A percentile compares a stretch with the other conserved stretches of the same genome.
phyloP scores from a whole-genome alignment of 2,797 vertebrate species.

The Salarias fasciatus region DNA sequence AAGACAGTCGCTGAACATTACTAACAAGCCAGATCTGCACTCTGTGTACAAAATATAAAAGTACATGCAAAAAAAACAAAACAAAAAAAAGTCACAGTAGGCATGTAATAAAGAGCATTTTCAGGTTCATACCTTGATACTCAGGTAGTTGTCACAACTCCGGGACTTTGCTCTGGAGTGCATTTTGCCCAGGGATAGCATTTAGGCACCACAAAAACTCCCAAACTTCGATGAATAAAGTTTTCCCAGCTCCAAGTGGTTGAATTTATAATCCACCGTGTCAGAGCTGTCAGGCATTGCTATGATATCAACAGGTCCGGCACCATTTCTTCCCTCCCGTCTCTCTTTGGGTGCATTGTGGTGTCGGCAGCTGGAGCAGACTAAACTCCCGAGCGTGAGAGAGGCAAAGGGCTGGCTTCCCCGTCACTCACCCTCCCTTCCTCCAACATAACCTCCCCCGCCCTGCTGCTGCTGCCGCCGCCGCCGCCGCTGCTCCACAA shows the following conservation, averaged over 20 bases:
- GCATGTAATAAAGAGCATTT: neutral
- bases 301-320: slow-evolving; percentile 50
- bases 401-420: slow-evolving; percentile 69
- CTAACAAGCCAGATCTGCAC: neutral
- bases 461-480: slow-evolving; percentile 46
- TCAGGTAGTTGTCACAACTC: slow-evolving; percentile 84
- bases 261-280: slow-evolving; percentile 52
- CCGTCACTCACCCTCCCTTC: slow-evolving; percentile 60
- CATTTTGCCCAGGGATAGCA: slow-evolving; percentile 81
- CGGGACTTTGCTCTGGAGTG: slow-evolving; percentile 83
- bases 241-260: slow-evolving; percentile 36
- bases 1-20: neutral
- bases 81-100: slow-evolving; percentile 2
- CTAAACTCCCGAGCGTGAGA: slow-evolving; percentile 81
- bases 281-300: slow-evolving; percentile 58
- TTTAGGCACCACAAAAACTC: slow-evolving; percentile 55
- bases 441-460: slow-evolving; percentile 67
- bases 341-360: slow-evolving; percentile 35
- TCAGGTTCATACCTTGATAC: slow-evolving; percentile 82
- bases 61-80: neutral
- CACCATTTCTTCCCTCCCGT: slow-evolving; percentile 26
- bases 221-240: slow-evolving; percentile 41
- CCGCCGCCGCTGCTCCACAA: slow-evolving; percentile 56
- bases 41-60: slow-evolving; percentile 3
- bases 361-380: slow-evolving; percentile 74